Evolutionary conservation across 2,113 vertebrate genomes (phyloP), one percentile per base, ranked within the genome.

Genomic region (Poecile atricapillus): DNA sequence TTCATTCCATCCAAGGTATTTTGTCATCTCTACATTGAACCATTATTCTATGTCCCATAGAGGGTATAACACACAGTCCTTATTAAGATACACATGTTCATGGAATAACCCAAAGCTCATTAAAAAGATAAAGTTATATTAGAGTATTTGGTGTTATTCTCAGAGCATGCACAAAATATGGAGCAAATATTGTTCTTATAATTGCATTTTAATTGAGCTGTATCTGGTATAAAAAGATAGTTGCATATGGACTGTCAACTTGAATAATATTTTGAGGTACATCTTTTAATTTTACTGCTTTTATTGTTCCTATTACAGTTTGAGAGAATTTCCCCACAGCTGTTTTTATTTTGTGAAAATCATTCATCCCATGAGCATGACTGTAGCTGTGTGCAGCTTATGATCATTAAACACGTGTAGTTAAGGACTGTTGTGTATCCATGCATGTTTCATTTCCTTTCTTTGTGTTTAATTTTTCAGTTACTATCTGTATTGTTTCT

Each of bases 401-500:
- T 95, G 96, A 97, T 98, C 97, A 96, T 98, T 98, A 98, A 98
- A 96, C 91, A 97, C 71, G 50, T 97, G 96, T 98, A 98, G 94
- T 98, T 98, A 98, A 97, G 90, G 91, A 96, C 82, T 97, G 81
- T 96, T 97, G 80, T 87, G 85, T 43, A 93, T 95, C 89, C 93
- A 94, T 97, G 96, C 94, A 91, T 87, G 90, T 91, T 93, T 95
- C 69, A 87, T 95, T 96, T 79, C 65, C 89, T 95, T 94, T 64
- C 76, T 86, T 96, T 95, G 53, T 63, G 71, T 79, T 97, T 93
- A 96, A 89, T 97, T 97, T 97, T 97, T 97, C 93, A 97, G 78
- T 56, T 85, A 73, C 74, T 69, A 4, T 75, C 27, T 77, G 93
- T 89, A 91, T 96, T 97, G 90, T 96, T 97, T 94, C 97, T 94